Evolutionary conservation across 2,888 invertebrate genomes (phyloP), one percentile per base, ranked within the genome.

Genomic region (Muscina levida): DNA sequence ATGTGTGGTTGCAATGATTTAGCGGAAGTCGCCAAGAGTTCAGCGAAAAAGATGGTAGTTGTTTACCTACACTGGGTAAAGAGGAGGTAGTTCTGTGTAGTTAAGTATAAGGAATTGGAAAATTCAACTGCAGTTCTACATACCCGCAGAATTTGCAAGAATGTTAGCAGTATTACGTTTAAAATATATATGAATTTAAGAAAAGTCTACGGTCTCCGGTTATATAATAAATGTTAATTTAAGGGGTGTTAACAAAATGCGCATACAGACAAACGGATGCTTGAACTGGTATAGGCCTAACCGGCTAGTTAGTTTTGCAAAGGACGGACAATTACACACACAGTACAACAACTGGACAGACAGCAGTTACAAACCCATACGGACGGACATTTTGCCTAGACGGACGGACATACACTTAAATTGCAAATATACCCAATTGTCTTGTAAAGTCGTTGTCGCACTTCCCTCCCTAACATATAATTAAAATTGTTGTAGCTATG

Each of bases 171-270:
- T 31, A n/a, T 68, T 42, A n/a, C n/a, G 22, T 24, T 8, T 26
- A 42, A 53, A 56, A 65, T 65, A 44, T 44, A 53, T 68, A 68
- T 53, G 19, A 19, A 42, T 37, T 59, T 53, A 51, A 39, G 39
- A 42, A 67, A 51, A 53, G 51, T 19, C 31, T 5, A 51, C 15
- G 22, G 22, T n/a, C n/a, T n/a, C n/a, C n/a, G 53, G 48, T 56
- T 42, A 42, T 53, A 68, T 68, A 62, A 62, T 62, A 62, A 62
- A 62, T 62, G 62, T 39, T 42, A 62, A 62, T 62, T 1, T 62
- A 42, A 53, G 73, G 77, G 81, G 72, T 81, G 74, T 57, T 62
- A 65, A 31, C 37, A 39, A 62, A 72, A 31, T 31, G 31, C 17
- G 42, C 22, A 53, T 39, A 22, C 42, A n/a, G 44, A 44, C 44